Percentiles rank a stretch among this genome's conserved stretches.
These are phyloP conservation scores for Marisa cornuarietis DNA, from an alignment of 1,140 invertebrate species.

Conservation along the genomic window DNA sequence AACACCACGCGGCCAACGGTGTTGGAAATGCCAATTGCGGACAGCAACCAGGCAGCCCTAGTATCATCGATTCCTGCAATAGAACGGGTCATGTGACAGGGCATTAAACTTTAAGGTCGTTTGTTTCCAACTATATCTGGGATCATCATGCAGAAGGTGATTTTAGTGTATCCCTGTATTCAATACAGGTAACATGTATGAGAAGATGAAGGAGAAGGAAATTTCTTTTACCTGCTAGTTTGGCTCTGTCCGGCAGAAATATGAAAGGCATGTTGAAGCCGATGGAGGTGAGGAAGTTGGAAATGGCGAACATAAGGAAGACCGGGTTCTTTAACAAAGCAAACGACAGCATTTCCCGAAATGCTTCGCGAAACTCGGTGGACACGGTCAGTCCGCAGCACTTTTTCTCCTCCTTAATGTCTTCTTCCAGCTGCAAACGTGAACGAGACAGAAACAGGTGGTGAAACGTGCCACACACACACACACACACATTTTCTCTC, in stretches of 20 bases:
- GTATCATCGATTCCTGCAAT: conserved; percentile 70
- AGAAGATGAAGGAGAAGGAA: too few species aligned
- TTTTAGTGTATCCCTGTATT: too few species aligned
- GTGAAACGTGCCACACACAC: too few species aligned
- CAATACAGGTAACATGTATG: too few species aligned
- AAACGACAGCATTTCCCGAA: conserved; percentile 86
- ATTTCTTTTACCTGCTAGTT: background rate
- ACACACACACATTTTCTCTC: too few species aligned
- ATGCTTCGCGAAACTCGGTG: conserved; percentile 57
- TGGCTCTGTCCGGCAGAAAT: conserved; percentile 74
- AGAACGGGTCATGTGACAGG: too few species aligned
- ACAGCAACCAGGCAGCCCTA: conserved; percentile 87
- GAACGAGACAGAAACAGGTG: too few species aligned
- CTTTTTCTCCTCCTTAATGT: conserved; percentile 15
- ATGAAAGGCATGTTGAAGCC: conserved; percentile 94
- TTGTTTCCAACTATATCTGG: too few species aligned
- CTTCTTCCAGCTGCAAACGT: background rate
- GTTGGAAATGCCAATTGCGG: conserved; percentile 82
- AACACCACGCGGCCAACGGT: conserved; percentile 70
- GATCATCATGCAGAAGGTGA: too few species aligned
- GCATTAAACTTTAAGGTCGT: too few species aligned
- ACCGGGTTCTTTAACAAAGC: conserved; percentile 83
- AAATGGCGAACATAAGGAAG: conserved; percentile 90
- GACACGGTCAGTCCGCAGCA: conserved; percentile 31
- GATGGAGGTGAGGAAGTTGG: conserved; percentile 95